phyloP scores from a whole-genome alignment of 2,113 vertebrate species.

The Pelodiscus sinensis region DNA sequence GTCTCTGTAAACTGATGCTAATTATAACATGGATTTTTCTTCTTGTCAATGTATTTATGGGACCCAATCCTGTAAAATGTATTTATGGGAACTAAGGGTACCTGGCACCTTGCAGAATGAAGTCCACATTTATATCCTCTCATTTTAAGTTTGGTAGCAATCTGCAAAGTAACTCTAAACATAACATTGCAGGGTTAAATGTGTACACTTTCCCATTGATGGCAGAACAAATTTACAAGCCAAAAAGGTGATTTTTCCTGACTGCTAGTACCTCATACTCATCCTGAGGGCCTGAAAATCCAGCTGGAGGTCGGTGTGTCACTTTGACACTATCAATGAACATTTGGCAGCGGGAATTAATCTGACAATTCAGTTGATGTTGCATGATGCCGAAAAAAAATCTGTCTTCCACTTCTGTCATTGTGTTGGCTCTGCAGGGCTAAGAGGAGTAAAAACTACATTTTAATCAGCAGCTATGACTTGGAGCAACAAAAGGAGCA shows the following conservation, averaged over 20 bases:
- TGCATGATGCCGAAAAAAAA: neutral
- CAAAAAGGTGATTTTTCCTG: neutral
- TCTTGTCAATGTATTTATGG: neutral
- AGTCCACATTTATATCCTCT: neutral
- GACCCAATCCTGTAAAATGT: neutral
- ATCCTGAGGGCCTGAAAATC: neutral
- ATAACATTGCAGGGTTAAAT: neutral
- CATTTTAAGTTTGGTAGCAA: neutral
- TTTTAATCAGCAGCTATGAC: constrained; percentile 24
- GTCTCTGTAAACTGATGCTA: neutral
- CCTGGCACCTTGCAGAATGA: neutral
- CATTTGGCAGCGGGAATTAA: neutral
- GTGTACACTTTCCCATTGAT: neutral
- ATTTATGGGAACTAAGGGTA: neutral
- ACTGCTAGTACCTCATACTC: neutral
- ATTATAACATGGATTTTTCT: neutral
- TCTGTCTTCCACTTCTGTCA: neutral
- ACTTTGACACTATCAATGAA: neutral
- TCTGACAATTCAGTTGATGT: neutral
- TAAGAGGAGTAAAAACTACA: neutral
- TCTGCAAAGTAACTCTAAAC: neutral
- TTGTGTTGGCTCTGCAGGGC: neutral
- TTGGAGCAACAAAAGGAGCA: constrained; percentile 11
- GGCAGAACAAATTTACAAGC: constrained; percentile 1
- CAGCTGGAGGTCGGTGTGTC: neutral